Percentiles rank a stretch among this genome's conserved stretches.
Conservation (phyloP, 2,797 vertebrate genomes). For the Cuniculus paca region DNA sequence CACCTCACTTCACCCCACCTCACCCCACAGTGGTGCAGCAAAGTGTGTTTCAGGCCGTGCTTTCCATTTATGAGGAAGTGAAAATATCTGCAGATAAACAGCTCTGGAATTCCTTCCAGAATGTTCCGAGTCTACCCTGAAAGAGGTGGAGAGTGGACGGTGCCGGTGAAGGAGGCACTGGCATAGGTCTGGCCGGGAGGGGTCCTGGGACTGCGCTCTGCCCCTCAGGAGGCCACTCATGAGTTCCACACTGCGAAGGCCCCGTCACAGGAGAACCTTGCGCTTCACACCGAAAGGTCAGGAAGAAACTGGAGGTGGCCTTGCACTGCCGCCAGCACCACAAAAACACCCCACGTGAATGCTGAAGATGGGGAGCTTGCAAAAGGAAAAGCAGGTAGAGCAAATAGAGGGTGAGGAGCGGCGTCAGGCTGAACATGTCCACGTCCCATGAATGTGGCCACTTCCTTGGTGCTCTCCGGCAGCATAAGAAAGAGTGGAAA, state of each 20-base stretch:
- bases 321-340: not conserved
- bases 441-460: fast-evolving
- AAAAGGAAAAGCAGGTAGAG: fast-evolving
- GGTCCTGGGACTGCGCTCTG: not conserved
- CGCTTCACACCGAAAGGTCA: conserved; percentile 10
- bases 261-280: not conserved
- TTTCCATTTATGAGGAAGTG: not conserved
- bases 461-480: not conserved
- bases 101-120: conserved; percentile 12
- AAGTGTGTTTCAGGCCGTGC: not conserved
- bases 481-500: not conserved
- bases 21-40: not conserved
- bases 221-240: fast-evolving
- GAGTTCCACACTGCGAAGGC: not conserved
- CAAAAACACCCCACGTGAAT: not conserved
- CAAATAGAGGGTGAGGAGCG: too few species aligned
- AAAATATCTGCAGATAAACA: conserved; percentile 5
- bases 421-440: not conserved
- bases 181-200: not conserved
- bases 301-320: not conserved
- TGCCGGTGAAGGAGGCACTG: not conserved
- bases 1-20: not conserved
- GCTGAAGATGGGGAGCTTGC: not conserved
- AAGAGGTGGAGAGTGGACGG: not conserved
- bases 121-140: not conserved